phyloP scores from a whole-genome alignment of 2,888 invertebrate genomes.

The Melanostoma scalare region DNA sequence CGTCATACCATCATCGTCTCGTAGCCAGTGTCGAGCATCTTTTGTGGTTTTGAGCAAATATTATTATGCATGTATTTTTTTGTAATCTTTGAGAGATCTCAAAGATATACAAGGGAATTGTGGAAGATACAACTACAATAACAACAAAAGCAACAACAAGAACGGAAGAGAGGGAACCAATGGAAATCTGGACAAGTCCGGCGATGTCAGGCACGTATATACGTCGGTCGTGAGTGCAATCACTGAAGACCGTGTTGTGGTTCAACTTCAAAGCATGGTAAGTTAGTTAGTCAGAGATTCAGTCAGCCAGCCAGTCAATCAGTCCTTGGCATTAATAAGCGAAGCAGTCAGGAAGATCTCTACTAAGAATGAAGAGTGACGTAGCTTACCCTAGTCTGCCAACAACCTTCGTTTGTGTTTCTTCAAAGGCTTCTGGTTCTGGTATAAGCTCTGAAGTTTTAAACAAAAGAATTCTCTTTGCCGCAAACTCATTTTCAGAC shows the following conservation, averaged over 20 bases:
- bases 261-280: conserved; percentile 21
- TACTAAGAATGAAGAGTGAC: not conserved
- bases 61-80: conserved; percentile 30
- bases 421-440: no score
- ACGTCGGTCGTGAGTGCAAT: conserved; percentile 24
- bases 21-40: not conserved
- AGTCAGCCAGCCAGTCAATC: conserved; percentile 53
- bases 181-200: conserved; percentile 37
- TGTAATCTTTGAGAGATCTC: conserved; percentile 39
- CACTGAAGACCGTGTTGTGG: conserved; percentile 39
- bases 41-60: conserved; percentile 26
- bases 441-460: no score
- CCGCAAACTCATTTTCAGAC: not conserved
- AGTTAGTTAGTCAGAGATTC: conserved; percentile 21
- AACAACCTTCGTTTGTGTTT: not conserved
- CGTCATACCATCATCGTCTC: not conserved
- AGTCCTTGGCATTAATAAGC: conserved; percentile 59
- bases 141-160: conserved; percentile 4
- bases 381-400: conserved; percentile 4
- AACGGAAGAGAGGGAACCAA: conserved; percentile 8
- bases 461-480: not conserved
- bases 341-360: not conserved
- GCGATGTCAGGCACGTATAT: conserved; percentile 20
- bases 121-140: not conserved
- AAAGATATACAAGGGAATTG: conserved; percentile 44